A percentile compares a stretch with the other conserved stretches of the same genome.
These are phyloP conservation scores for Aurelia aurita DNA, from an alignment of 30 jellyfish, hydroid and myxozoan genomes.

Conservation along the genomic window DNA sequence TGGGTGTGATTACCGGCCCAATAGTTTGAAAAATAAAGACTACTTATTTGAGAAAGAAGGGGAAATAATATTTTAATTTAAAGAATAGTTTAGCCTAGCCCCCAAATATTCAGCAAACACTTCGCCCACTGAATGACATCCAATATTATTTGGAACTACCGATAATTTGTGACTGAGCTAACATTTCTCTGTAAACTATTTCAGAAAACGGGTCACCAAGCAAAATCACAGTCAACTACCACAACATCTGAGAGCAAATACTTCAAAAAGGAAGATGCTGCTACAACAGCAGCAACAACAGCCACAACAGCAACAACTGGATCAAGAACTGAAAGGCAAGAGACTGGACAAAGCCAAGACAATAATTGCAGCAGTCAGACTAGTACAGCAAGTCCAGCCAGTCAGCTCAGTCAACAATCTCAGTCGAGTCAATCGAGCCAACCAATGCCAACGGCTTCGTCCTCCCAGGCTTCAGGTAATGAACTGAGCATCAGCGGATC, in stretches of 20 bases:
- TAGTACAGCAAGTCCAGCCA: background rate
- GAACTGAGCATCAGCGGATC: no score
- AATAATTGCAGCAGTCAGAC: background rate
- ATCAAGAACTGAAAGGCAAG: background rate
- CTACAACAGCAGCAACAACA: background rate
- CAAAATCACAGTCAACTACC: slow-evolving; percentile 36
- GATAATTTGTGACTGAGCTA: no score
- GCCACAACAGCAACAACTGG: background rate
- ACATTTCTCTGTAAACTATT: no score
- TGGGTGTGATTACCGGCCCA: no score
- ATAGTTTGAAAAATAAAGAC: no score
- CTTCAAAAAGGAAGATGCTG: slow-evolving; percentile 32
- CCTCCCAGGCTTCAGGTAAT: background rate
- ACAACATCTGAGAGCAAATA: slow-evolving; percentile 27
- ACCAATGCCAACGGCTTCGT: background rate
- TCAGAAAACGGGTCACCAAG: slow-evolving; percentile 9
- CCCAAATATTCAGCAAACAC: no score
- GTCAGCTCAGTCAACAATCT: slow-evolving; percentile 1
- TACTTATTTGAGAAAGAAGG: no score
- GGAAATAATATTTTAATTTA: no score
- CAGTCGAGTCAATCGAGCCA: slow-evolving; percentile 12
- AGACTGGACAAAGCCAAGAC: background rate
- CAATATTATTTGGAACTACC: no score
- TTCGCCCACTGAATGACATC: no score
- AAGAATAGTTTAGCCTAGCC: no score